Evolutionary conservation across 2,888 invertebrate species (phyloP).

Genomic region (Gryllus longicercus): DNA sequence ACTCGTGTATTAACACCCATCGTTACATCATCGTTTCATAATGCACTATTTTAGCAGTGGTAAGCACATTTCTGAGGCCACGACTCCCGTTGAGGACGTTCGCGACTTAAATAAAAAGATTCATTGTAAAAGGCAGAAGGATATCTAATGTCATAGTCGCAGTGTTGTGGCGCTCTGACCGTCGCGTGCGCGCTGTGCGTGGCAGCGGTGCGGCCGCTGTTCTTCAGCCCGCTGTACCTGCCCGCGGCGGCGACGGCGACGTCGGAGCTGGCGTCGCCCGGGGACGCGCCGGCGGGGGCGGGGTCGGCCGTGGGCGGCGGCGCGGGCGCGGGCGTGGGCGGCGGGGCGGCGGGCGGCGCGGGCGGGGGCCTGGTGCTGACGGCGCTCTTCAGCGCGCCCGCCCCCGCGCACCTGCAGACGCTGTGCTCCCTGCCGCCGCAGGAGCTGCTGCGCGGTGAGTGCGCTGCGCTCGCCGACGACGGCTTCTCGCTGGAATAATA

Average conservation of each 20-base stretch:
- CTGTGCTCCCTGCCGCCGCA: background rate
- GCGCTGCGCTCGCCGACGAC: too few species aligned
- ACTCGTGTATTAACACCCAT: too few species aligned
- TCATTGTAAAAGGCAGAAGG: too few species aligned
- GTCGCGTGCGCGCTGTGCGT: background rate
- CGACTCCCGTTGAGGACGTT: too few species aligned
- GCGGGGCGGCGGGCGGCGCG: background rate
- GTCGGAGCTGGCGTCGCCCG: background rate
- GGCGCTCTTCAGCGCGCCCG: constrained; percentile 17
- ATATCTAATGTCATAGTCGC: too few species aligned
- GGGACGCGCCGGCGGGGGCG: background rate
- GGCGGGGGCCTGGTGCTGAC: background rate
- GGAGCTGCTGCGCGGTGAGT: too few species aligned
- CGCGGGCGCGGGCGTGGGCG: background rate
- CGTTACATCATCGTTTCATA: too few species aligned
- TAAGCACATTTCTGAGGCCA: too few species aligned
- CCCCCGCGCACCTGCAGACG: constrained; percentile 6
- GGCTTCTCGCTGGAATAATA: too few species aligned
- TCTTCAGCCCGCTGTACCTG: constrained; percentile 1
- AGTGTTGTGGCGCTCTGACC: too few species aligned
- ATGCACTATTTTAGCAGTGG: too few species aligned
- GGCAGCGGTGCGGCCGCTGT: background rate
- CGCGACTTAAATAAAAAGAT: too few species aligned
- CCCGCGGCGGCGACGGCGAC: background rate
- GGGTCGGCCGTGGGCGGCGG: background rate